phyloP scores from a whole-genome alignment of 2,888 invertebrate genomes.

The Scaptomyza flava region DNA sequence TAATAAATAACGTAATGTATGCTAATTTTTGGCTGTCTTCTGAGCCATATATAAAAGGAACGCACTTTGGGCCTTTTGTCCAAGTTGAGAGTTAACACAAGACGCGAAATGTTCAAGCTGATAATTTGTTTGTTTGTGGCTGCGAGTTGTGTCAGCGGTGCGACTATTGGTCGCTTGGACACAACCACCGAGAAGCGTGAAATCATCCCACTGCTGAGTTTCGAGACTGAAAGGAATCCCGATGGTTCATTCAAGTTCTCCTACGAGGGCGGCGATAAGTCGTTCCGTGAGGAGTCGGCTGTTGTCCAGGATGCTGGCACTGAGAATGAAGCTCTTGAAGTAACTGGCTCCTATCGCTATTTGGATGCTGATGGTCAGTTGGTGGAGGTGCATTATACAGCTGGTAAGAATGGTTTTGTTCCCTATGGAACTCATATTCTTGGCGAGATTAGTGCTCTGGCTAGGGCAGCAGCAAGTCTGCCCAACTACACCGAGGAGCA shows the following conservation, averaged over 20 bases:
- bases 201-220: slow-evolving; percentile 71
- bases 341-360: slow-evolving; percentile 82
- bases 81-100: slow-evolving; percentile 51
- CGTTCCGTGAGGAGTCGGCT: slow-evolving; percentile 74
- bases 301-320: slow-evolving; percentile 72
- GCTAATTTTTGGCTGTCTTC: slow-evolving; percentile 65
- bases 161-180: slow-evolving; percentile 58
- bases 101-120: slow-evolving; percentile 70
- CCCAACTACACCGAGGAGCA: slow-evolving; percentile 60
- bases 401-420: slow-evolving; percentile 83
- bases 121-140: slow-evolving; percentile 70
- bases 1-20: slow-evolving; percentile 67
- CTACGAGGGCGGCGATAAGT: slow-evolving; percentile 81
- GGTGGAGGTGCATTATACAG: slow-evolving; percentile 82
- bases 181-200: slow-evolving; percentile 64
- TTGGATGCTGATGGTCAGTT: slow-evolving; percentile 79
- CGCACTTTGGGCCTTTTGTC: slow-evolving; percentile 33
- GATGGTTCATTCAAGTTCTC: slow-evolving; percentile 81
- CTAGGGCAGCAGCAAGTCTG: slow-evolving; percentile 78
- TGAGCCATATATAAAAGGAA: slow-evolving; percentile 76
- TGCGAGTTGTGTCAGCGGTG: slow-evolving; percentile 60
- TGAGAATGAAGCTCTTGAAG: slow-evolving; percentile 79
- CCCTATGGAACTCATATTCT: slow-evolving; percentile 81
- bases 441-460: slow-evolving; percentile 73
- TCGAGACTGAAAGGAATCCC: slow-evolving; percentile 66